A percentile compares a stretch with the other conserved stretches of the same genome.
Conservation (phyloP, 2,888 invertebrate species). For the Agrilus cyanescens region DNA sequence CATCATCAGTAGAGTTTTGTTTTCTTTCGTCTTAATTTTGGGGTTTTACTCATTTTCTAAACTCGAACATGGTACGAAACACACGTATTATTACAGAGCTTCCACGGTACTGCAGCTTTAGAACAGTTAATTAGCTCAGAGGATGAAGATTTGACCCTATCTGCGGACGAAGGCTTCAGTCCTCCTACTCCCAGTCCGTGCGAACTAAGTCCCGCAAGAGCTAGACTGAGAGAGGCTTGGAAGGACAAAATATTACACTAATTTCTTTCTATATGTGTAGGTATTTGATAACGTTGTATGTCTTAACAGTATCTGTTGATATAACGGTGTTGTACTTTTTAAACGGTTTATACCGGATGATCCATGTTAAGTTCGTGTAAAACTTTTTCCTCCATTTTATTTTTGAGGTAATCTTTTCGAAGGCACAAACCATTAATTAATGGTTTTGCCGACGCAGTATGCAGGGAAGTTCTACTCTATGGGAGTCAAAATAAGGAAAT, state of each 20-base stretch:
- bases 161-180: conserved; percentile 35
- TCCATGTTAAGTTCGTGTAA: too few relatives aligned
- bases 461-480: too few relatives aligned
- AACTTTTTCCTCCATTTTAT: too few relatives aligned
- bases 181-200: conserved; percentile 36
- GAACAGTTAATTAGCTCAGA: conserved; percentile 31
- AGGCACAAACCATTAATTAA: too few relatives aligned
- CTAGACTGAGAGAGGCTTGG: conserved; percentile 26
- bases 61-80: too few relatives aligned
- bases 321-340: neutral
- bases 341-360: too few relatives aligned
- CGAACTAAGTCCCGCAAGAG: conserved; percentile 30
- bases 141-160: conserved; percentile 33
- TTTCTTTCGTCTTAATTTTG: too few relatives aligned
- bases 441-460: too few relatives aligned
- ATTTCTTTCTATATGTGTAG: neutral
- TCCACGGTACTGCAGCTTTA: conserved; percentile 36
- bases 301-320: neutral
- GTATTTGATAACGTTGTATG: neutral
- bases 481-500: too few relatives aligned
- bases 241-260: conserved; percentile 26
- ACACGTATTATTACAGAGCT: conserved; percentile 27
- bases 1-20: too few relatives aligned
- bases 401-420: too few relatives aligned
- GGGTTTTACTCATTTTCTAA: too few relatives aligned